phyloP scores from a whole-genome alignment of 2,113 vertebrate species.

The Meriones unguiculatus region DNA sequence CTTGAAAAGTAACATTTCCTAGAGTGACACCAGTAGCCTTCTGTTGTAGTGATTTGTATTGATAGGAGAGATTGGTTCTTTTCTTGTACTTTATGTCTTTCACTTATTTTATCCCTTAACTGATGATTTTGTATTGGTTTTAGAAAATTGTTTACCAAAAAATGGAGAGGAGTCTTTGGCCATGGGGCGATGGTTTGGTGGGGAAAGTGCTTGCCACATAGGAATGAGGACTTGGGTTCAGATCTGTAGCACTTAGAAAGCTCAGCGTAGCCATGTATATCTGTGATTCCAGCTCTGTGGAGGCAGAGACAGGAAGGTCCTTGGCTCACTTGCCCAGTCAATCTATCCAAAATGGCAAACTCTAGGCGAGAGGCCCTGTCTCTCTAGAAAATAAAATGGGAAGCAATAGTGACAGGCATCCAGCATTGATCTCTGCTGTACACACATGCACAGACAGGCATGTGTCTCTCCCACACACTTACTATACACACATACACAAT shows the following conservation, averaged over 20 bases:
- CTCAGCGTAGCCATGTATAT: neutral
- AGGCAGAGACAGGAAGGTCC: neutral
- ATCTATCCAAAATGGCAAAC: neutral
- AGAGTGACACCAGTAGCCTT: neutral
- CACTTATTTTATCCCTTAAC: neutral
- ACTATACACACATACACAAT: neutral
- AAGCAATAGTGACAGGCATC: neutral
- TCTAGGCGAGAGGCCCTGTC: neutral
- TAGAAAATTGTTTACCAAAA: neutral
- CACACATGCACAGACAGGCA: neutral
- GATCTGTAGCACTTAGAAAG: neutral
- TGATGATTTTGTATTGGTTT: conserved; percentile 34
- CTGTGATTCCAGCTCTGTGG: neutral
- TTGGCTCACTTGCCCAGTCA: neutral
- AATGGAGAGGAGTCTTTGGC: neutral
- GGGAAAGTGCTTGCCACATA: neutral
- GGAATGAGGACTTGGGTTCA: neutral
- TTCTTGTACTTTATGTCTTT: neutral
- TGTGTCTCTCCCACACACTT: neutral
- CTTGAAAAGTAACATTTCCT: neutral
- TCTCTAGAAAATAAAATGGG: neutral
- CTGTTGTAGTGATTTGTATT: neutral
- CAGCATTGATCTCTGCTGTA: neutral
- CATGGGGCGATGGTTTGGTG: neutral
- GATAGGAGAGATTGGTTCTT: neutral